Base-by-base conservation (phyloP, 2,113 vertebrate species). In the Oryzias javanicus region DNA sequence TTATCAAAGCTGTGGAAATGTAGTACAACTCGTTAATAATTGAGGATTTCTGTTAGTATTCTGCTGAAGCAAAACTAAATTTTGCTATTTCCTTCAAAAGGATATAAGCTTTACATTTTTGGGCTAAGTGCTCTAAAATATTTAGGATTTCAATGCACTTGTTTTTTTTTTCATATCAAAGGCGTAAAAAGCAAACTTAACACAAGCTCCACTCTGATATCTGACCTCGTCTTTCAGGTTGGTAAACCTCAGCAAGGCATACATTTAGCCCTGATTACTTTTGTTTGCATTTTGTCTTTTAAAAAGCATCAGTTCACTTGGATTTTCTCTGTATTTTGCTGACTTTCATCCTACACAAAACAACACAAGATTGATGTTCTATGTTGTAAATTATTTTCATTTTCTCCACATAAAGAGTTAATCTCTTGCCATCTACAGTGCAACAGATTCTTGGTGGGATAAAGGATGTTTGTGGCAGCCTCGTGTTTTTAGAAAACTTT, bases 61-160 rank as follows among this genome's bases (percentile, higher is more conserved):
- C 63, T 64, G 72, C 29, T 52, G 61, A 61, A 72, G 68, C 61
- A 78, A 84, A 85, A 29, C 59, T 58, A 45, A 25, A 65, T 70
- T 85, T 80, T 69, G 54, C 69, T 72, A 74, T 64, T 79, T 79
- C 60, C 58, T 67, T 27, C 44, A 41, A 70, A n/a, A 48, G 47
- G 56, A 89, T 88, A 51, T 86, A 74, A 72, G 12, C 82, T 86
- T 84, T 53, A 86, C 84, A 74, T 67, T 79, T 85, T 65, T 82
- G 77, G 75, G 81, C 70, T 65, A 76, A 48, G 49, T 61, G 74
- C 62, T 70, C 48, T 86, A 41, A 87, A 86, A 83, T 86, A 87
- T 89, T 83, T 48, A 88, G n/a, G 49, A 25, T 69, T 72, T 60
- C 71, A 79, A 75, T 78, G 85, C 64, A 76, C 58, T 83, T 72